Percentiles rank a stretch among this genome's conserved stretches.
phyloP scores from a whole-genome alignment of 1,140 invertebrate genomes.

The Sinella curviseta region DNA sequence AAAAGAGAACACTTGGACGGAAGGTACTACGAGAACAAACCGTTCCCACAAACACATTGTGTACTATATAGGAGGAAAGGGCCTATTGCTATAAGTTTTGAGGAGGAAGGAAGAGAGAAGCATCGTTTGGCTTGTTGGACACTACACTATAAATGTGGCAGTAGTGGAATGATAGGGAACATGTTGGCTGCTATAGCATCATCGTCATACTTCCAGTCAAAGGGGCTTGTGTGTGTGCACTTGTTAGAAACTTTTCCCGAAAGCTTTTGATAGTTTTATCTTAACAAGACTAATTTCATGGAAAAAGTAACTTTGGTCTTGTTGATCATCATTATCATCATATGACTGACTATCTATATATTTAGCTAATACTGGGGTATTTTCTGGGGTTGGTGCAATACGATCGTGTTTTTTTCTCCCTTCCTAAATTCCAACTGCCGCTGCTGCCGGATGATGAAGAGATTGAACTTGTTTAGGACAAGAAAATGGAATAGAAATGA shows the following conservation, averaged over 20 bases:
- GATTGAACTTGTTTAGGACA: slow-evolving; percentile 5
- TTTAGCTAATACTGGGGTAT: too few relatives aligned
- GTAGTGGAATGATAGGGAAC: not conserved
- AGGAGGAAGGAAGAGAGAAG: not conserved
- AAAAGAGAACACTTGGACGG: not conserved
- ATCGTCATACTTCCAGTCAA: not conserved
- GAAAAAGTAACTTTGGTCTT: slow-evolving; percentile 17
- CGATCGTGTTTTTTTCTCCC: slow-evolving; percentile 16
- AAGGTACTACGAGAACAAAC: too few relatives aligned
- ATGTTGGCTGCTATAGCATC: not conserved
- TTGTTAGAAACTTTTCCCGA: not conserved
- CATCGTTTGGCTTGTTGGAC: not conserved
- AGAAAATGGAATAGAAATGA: slow-evolving; percentile 18
- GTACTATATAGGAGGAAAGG: too few relatives aligned
- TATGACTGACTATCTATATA: too few relatives aligned
- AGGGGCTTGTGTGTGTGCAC: too few relatives aligned
- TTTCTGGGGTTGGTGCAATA: too few relatives aligned
- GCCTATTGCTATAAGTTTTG: not conserved
- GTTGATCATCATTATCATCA: not conserved
- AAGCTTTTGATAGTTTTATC: slow-evolving; percentile 15
- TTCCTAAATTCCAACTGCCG: too few relatives aligned
- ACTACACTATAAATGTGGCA: not conserved
- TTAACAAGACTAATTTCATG: slow-evolving; percentile 21
- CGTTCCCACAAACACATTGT: too few relatives aligned
- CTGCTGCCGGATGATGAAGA: slow-evolving; percentile 23